Conservation (phyloP, 2,797 vertebrate species). For the Danionella dracula region DNA sequence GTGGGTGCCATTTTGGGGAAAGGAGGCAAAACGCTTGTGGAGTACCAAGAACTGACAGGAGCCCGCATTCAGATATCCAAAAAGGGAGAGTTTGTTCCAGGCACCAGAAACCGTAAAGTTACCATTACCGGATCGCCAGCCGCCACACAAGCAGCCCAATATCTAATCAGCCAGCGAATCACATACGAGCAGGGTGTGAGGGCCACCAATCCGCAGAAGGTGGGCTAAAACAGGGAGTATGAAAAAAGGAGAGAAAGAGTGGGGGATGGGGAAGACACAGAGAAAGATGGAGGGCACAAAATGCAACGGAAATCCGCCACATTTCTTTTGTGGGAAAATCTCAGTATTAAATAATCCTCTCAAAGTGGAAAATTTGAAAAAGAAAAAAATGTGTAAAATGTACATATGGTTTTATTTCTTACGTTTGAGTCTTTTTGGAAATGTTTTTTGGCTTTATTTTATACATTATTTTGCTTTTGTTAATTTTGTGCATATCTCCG, state of each 20-base stretch:
- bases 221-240: conserved; percentile 75
- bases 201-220: conserved; percentile 91
- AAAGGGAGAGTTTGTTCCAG: conserved; percentile 95
- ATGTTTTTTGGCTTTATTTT: no score
- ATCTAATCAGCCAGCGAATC: conserved; percentile 96
- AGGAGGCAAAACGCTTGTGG: conserved; percentile 93
- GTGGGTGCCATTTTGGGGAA: conserved; percentile 94
- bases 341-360: conserved; percentile 72
- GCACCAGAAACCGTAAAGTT: conserved; percentile 95
- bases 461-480: conserved; percentile 62
- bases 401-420: conserved; percentile 83
- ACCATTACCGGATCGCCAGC: conserved; percentile 93
- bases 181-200: conserved; percentile 94
- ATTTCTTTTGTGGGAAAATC: conserved; percentile 62
- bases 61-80: conserved; percentile 97
- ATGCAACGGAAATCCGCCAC: conserved; percentile 65
- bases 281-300: conserved; percentile 69
- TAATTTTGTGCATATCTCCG: conserved; percentile 53
- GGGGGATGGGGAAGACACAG: conserved; percentile 59
- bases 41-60: conserved; percentile 95
- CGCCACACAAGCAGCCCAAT: conserved; percentile 92
- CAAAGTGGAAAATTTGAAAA: conserved; percentile 67
- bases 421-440: conserved; percentile 71
- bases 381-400: conserved; percentile 79
- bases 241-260: conserved; percentile 50